A percentile compares a stretch with the other conserved stretches of the same genome.
Conservation (phyloP, 2,888 invertebrate species). For the Andrena chrysosceles region DNA sequence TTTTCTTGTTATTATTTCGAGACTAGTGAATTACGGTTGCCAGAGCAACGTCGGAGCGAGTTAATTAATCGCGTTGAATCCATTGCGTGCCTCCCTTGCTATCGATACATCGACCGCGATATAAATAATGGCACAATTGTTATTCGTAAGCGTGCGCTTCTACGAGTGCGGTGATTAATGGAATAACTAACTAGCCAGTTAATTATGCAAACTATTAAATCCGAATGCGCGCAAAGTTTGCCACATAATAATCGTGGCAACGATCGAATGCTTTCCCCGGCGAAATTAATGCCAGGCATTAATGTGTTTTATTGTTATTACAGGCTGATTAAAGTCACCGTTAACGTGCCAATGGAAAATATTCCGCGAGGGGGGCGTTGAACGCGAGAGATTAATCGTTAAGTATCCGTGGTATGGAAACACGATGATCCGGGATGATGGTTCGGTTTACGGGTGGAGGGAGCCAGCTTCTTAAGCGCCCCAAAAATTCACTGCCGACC, state of each 20-base stretch:
- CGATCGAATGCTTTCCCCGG: conserved; percentile 46
- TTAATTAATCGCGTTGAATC: conserved; percentile 71
- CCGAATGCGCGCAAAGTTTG: conserved; percentile 66
- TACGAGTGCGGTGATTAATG: conserved; percentile 67
- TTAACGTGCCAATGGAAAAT: conserved; percentile 37
- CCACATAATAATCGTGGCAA: conserved; percentile 68
- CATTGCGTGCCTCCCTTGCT: conserved; percentile 56
- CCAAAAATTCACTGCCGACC: not conserved
- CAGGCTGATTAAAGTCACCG: conserved; percentile 46
- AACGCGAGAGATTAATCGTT: not conserved
- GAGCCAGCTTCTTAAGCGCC: not conserved
- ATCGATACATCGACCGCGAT: conserved; percentile 68
- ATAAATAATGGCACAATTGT: conserved; percentile 72
- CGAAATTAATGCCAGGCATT: conserved; percentile 55
- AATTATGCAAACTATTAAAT: conserved; percentile 76
- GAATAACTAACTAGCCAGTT: conserved; percentile 71
- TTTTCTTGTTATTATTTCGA: conserved; percentile 12
- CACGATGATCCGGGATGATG: not conserved
- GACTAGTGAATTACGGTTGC: conserved; percentile 44
- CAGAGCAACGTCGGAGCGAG: conserved; percentile 48
- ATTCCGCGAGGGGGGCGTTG: not conserved
- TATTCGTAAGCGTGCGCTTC: conserved; percentile 66
- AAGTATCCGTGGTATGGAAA: too few relatives aligned
- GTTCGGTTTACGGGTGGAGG: not conserved
- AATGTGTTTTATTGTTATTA: conserved; percentile 51